Evolutionary conservation across 1,140 invertebrate genomes (phyloP), one percentile per base, ranked within the genome.

Genomic region (Drosophila elegans): DNA sequence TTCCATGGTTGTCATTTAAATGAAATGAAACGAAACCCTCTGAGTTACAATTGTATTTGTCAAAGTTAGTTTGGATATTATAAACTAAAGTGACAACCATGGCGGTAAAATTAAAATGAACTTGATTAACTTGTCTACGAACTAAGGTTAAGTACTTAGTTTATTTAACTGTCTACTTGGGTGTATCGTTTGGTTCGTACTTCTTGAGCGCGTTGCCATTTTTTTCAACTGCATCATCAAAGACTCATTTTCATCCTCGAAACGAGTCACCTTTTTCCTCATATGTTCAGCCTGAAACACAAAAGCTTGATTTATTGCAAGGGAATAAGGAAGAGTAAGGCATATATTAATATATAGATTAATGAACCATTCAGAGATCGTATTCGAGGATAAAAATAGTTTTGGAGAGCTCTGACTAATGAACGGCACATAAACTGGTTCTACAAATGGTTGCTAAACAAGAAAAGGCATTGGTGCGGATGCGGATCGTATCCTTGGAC

Each of bases 201-300:
- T 96, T 95, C 94, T 95, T 93, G 95, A 95, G 93, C 95, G 95
- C 91, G 95, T 95, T 93, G 97, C 97, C 96, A 98, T 97, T 95
- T 97, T 98, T 95, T 98, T 97, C 90, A 98, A 95, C 94, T 98
- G 97, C 93, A 97, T 94, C 91, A 96, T 95, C 93, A 98, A 94
- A 61, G 96, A 97, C 93, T 98, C 97, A 94, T 98, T 98, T 94
- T 98, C 97, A 92, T 98, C 97, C 94, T 98, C 97, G 88, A 98
- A 94, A 73, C 97, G 95, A 73, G 95, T 95, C 75, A 96, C 94
- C 93, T 97, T 97, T 94, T 96, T 97, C 92, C 97, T 94, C 88
- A 97, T 95, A 92, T 95, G 96, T 94, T 96, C 94, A 89, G 95
- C 95, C 95, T 96, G 94, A 93, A 95, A 92, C 64, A 89, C 67